These are phyloP conservation scores for Erebia aethiops DNA, from an alignment of 2,888 invertebrate genomes.

Conservation along the genomic window DNA sequence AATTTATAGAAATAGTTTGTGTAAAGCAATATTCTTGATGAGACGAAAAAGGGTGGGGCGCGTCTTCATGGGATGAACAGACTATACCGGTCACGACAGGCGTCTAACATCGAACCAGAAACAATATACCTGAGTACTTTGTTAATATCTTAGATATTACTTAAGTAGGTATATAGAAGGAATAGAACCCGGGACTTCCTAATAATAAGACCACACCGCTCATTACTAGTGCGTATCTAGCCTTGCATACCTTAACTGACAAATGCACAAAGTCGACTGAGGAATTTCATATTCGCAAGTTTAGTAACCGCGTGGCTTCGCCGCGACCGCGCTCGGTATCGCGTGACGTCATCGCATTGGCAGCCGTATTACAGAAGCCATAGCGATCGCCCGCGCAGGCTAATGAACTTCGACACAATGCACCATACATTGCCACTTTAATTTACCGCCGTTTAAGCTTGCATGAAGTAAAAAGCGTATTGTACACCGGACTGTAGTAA, in stretches of 20 bases:
- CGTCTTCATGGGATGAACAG: too few species aligned
- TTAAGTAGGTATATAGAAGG: too few species aligned
- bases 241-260: not conserved
- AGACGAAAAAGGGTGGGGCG: too few species aligned
- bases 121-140: too few species aligned
- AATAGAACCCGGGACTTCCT: too few species aligned
- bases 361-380: constrained; percentile 77
- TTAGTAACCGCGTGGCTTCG: constrained; percentile 48
- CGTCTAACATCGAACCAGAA: too few species aligned
- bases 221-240: too few species aligned
- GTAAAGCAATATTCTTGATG: too few species aligned
- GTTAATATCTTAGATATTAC: too few species aligned
- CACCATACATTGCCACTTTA: constrained; percentile 58
- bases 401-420: constrained; percentile 50
- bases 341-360: constrained; percentile 73
- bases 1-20: too few species aligned
- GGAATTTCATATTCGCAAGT: constrained; percentile 31
- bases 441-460: constrained; percentile 49
- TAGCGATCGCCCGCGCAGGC: constrained; percentile 55
- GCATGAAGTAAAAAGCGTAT: constrained; percentile 49
- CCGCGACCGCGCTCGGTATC: constrained; percentile 52
- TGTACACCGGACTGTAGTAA: constrained; percentile 47
- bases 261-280: not conserved
- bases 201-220: too few species aligned
- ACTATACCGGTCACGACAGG: too few species aligned